Evolutionary conservation across 2,797 vertebrate genomes (phyloP), one percentile per base, ranked within the genome.

Genomic region (Pygocentrus nattereri): DNA sequence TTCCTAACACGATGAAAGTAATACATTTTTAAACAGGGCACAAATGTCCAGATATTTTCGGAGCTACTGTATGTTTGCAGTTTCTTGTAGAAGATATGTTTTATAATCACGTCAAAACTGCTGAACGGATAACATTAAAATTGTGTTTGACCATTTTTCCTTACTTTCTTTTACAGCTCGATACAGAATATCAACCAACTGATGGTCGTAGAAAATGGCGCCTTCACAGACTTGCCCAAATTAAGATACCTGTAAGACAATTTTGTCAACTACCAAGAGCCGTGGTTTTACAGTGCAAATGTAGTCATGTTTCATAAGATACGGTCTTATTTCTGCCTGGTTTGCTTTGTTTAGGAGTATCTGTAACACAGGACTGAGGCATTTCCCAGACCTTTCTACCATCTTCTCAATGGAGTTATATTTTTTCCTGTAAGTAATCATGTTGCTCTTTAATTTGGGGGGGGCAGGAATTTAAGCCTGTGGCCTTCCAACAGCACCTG

Each of bases 351-450:
- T 85, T 88, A 99, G 98, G 94, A 95, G 96, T 90, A 97, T 99
- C 93, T 97, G 95, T 54, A 98, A 98, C 86, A 99, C 98, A 0
- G 97, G 97, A 79, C 89, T 98, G 81, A 91, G 87, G 21, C 94
- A 95, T 88, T 94, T 99, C 82, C 98, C 97, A 71, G 93, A 93
- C 80, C 92, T 98, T 88, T 94, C 94, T 74, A 93, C 94, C 65
- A 89, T 99, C 88, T 94, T 92, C 3, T 97, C 97, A 82, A 84
- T 96, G 71, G 94, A 65, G 25, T 79, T 90, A 71, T 87, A 83
- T 75, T 82, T 98, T 87, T 91, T 97, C 83, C 90, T 99, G 98
- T 95, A 84, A 93, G 94, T 94, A 85, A 30, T 27, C 19, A 19
- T 13, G 31, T 54, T 27, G 56, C 49, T 13, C 62, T 27, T 19